Evolutionary conservation across 2,113 vertebrate genomes (phyloP), one percentile per base, ranked within the genome.

Genomic region (Pan paniscus): DNA sequence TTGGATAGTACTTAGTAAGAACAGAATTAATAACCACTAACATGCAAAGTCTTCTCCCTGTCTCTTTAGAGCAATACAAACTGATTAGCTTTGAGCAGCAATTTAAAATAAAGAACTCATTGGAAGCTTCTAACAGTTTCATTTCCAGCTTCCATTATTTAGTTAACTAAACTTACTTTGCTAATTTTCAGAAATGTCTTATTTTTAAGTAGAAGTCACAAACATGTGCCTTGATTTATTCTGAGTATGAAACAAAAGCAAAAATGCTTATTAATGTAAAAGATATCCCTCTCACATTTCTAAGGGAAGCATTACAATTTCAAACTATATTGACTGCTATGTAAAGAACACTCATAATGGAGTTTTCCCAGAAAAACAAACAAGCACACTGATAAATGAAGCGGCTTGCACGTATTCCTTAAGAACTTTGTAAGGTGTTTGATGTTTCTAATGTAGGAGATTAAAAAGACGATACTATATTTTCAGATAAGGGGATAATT

Each of bases 151-250:
- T 94, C 48, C n/a, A 94, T 91, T 73, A 83, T 81, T 94, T 93
- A 94, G n/a, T 92, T 92, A 90, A 94, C 80, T 85, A 92, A 94
- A 92, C 27, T 82, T 93, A 94, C 95, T 97, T 78, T 95, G 61
- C 75, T 93, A 87, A 93, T 97, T 97, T 97, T 84, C 35, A 96
- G 86, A 91, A 50, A 20, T 86, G 46, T 75, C 79, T 97, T 96
- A 90, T 95, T 96, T 96, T 97, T 93, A 97, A 97, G 59, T 89
- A 95, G 70, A 97, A 92, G 16, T 96, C 82, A 96, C 10, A 93
- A 96, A 97, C 17, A 79, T 48, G 93, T 64, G 50, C 12, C n/a
- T 97, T 73, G n/a, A 89, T 94, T 93, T 93, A 35, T 73, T 55
- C 70, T 68, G 18, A 80, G n/a, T 83, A 86, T 32, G 8, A 4